phyloP scores from a whole-genome alignment of 1,140 invertebrate genomes.

The Diorhabda elongata region DNA sequence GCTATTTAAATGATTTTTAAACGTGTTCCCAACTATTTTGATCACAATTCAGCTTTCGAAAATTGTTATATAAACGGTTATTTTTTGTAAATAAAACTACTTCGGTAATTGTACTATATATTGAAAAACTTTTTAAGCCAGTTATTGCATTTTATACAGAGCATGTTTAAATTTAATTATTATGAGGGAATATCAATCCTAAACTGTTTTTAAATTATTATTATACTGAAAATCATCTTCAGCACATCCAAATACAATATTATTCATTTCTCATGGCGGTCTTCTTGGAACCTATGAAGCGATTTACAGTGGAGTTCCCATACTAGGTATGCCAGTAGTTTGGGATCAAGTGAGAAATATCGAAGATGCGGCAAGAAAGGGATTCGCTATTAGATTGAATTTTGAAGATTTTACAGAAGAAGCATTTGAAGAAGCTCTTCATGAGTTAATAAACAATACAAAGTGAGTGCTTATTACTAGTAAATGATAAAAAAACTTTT shows the following conservation, averaged over 20 bases:
- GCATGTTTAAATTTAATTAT: no score
- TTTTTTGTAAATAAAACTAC: no score
- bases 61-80: no score
- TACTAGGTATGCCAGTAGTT: conserved; percentile 54
- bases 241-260: conserved; percentile 51
- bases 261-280: conserved; percentile 59
- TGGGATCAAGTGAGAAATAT: conserved; percentile 50
- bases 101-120: no score
- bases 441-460: conserved; percentile 41
- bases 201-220: no score
- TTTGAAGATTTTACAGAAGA: conserved; percentile 41
- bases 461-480: conserved; percentile 22
- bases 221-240: not conserved
- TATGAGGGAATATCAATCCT: no score
- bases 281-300: conserved; percentile 54
- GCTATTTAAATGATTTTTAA: no score
- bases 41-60: no score
- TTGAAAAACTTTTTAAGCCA: no score
- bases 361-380: conserved; percentile 31
- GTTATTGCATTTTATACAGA: no score
- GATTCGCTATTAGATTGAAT: conserved; percentile 36
- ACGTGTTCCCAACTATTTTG: no score
- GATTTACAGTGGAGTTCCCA: conserved; percentile 52
- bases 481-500: no score
- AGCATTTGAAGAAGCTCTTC: conserved; percentile 34